Conservation (phyloP, 2,888 invertebrate species). For the Leucania comma region DNA sequence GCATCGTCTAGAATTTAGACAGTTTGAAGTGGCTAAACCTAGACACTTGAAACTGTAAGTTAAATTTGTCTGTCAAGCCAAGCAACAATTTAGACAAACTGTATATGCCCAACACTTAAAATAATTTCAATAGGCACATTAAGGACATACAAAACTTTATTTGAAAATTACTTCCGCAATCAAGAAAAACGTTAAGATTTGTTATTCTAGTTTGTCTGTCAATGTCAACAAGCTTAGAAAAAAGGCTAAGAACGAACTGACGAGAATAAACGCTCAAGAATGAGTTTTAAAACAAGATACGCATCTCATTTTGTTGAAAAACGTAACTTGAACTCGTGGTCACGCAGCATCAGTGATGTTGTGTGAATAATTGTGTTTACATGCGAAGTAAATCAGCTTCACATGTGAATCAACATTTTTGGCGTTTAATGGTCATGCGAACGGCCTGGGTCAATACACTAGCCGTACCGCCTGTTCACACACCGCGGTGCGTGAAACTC, state of each 20-base stretch:
- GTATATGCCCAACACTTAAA: conserved; percentile 4
- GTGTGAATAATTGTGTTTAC: conserved; percentile 36
- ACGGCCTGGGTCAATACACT: conserved; percentile 6
- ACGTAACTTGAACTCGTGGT: not conserved
- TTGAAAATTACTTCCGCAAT: conserved; percentile 48
- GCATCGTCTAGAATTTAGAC: no score
- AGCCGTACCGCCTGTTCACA: conserved; percentile 1
- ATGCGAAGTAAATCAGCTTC: conserved; percentile 28
- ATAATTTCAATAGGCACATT: conserved; percentile 32
- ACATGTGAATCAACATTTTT: conserved; percentile 15
- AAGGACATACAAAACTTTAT: conserved; percentile 20
- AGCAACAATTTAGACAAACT: conserved; percentile 3
- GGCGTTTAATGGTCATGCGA: conserved; percentile 26
- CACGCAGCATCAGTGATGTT: conserved; percentile 10
- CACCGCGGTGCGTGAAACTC: not conserved
- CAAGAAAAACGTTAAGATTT: conserved; percentile 23
- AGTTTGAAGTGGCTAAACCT: no score
- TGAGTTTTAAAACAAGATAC: conserved; percentile 12
- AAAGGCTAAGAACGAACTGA: conserved; percentile 27
- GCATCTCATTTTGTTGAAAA: conserved; percentile 10
- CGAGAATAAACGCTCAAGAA: conserved; percentile 21
- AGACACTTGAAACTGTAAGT: not conserved
- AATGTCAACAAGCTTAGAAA: conserved; percentile 35
- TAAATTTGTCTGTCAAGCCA: not conserved
- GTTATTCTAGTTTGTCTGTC: conserved; percentile 34